Percentiles rank a stretch among this genome's conserved stretches.
These are phyloP conservation scores for Caerostris darwini DNA, from an alignment of 1,140 invertebrate species.

Conservation along the genomic window DNA sequence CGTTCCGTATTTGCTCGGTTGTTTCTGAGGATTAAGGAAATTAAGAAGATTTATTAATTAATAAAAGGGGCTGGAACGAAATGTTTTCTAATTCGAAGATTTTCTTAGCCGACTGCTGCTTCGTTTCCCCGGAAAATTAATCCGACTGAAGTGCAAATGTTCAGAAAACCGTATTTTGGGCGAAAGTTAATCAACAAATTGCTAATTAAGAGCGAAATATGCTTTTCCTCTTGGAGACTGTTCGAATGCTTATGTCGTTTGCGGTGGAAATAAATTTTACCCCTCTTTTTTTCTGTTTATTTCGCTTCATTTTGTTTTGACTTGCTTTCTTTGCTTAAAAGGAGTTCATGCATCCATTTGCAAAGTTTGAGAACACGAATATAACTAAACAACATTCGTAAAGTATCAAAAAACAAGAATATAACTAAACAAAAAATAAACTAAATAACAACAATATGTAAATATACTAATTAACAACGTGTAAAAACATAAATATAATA, in stretches of 20 bases:
- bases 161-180: not conserved
- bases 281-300: not conserved
- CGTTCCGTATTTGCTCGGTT: not conserved
- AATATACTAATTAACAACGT: too few relatives aligned
- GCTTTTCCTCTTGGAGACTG: not conserved
- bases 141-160: not conserved
- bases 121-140: not conserved
- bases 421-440: too few relatives aligned
- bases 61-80: not conserved
- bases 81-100: not conserved
- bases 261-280: not conserved
- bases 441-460: too few relatives aligned
- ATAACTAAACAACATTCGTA: too few relatives aligned
- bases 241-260: not conserved
- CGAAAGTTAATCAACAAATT: not conserved
- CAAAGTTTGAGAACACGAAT: not conserved
- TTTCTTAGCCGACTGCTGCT: not conserved
- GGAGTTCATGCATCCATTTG: not conserved
- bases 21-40: slow-evolving; percentile 9
- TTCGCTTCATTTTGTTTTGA: not conserved
- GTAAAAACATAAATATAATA: too few relatives aligned
- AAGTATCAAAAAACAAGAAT: too few relatives aligned
- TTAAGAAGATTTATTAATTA: slow-evolving; percentile 30
- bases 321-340: too few relatives aligned
- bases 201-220: not conserved